phyloP scores from a whole-genome alignment of 1,140 invertebrate species.

The Anastrepha ludens region DNA sequence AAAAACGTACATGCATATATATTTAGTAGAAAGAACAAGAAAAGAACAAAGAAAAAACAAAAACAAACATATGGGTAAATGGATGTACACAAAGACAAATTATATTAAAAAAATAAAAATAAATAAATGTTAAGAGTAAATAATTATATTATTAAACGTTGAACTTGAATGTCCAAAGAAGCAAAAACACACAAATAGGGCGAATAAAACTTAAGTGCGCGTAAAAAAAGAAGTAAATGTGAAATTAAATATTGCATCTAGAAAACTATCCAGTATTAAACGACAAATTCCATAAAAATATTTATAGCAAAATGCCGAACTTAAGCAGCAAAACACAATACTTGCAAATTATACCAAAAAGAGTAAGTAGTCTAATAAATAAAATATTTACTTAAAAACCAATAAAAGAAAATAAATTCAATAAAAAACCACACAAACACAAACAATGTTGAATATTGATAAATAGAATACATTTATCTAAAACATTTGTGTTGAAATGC shows the following conservation, averaged over 20 bases:
- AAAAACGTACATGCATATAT: too few relatives aligned
- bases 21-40: too few relatives aligned
- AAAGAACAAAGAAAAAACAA: too few relatives aligned
- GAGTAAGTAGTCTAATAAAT: constrained; percentile 1
- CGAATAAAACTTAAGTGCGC: constrained; percentile 5
- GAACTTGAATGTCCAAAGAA: constrained; percentile 17
- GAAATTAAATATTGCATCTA: not conserved
- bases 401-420: not conserved
- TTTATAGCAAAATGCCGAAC: constrained; percentile 5
- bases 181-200: not conserved
- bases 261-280: constrained; percentile 51
- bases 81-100: not conserved
- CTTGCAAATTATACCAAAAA: constrained; percentile 18
- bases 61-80: not conserved
- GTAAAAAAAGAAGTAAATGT: not conserved
- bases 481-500: constrained; percentile 32
- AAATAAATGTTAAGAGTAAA: not conserved
- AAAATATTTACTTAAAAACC: constrained; percentile 31
- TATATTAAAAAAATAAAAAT: constrained; percentile 17
- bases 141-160: constrained; percentile 29
- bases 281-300: not conserved
- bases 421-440: not conserved
- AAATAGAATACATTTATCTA: constrained; percentile 25
- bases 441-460: constrained; percentile 26
- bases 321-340: constrained; percentile 12